Percentiles rank a stretch among this genome's conserved stretches.
Conservation (phyloP, 2,113 vertebrate genomes). For the Petrocephalus microphthalmus region DNA sequence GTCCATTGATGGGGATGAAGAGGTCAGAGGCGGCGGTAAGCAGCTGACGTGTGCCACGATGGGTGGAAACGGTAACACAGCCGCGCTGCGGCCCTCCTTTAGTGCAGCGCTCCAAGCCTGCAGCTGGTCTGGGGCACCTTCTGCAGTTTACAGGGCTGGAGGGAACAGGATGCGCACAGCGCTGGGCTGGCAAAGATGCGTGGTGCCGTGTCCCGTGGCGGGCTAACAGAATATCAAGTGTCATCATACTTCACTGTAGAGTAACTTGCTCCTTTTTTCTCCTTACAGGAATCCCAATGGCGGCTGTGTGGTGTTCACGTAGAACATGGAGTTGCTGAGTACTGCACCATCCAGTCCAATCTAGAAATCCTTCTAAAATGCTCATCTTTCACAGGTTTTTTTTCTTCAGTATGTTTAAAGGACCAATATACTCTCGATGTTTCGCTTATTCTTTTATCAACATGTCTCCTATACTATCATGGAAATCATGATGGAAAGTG, state of each 20-base stretch:
- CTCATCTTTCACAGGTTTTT: neutral
- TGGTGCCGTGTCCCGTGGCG: neutral
- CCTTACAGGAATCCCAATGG: neutral
- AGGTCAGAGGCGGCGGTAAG: neutral
- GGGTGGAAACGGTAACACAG: neutral
- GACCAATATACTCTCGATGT: conserved; percentile 20
- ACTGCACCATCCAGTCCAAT: no score
- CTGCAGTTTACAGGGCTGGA: no score
- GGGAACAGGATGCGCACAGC: neutral
- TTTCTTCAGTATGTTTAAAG: conserved; percentile 39
- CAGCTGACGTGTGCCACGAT: neutral
- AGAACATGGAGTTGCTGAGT: neutral
- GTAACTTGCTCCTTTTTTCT: neutral
- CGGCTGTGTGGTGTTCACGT: neutral
- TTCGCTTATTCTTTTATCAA: conserved; percentile 37
- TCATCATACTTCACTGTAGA: neutral
- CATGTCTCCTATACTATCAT: conserved; percentile 48
- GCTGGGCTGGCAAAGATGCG: neutral
- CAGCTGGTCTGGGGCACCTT: neutral
- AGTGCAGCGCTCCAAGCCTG: neutral
- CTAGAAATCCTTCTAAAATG: neutral
- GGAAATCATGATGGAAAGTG: conserved; percentile 20
- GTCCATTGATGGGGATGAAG: neutral
- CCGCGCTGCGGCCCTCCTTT: neutral
- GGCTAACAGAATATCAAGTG: neutral